phyloP scores from a whole-genome alignment of 2,888 invertebrate genomes.

The Dynastes tityus region DNA sequence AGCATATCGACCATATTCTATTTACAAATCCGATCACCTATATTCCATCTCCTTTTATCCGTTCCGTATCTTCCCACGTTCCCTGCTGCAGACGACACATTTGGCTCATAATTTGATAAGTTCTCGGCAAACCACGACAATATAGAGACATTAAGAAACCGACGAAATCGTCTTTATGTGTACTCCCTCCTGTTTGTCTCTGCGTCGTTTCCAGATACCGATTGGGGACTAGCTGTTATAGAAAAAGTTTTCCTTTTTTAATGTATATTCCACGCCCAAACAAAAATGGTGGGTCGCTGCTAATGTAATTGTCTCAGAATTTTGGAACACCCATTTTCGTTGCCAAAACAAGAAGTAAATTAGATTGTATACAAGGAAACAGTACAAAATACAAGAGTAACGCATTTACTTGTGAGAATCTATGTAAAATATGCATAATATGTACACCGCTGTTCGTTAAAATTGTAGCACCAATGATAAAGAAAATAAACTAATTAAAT shows the following conservation, averaged over 20 bases:
- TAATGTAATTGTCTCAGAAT: background rate
- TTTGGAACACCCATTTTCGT: slow-evolving; percentile 1
- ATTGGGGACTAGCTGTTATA: slow-evolving; percentile 25
- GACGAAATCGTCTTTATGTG: slow-evolving; percentile 48
- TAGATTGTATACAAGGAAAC: background rate
- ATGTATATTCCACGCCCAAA: background rate
- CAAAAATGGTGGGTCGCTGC: background rate
- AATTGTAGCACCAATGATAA: no score
- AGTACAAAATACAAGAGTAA: no score
- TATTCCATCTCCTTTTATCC: slow-evolving; percentile 8
- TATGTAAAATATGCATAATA: no score
- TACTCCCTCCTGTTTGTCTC: slow-evolving; percentile 32
- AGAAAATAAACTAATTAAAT: no score
- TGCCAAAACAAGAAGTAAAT: background rate
- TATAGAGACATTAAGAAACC: slow-evolving; percentile 52
- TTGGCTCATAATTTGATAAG: slow-evolving; percentile 50
- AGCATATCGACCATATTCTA: slow-evolving; percentile 17
- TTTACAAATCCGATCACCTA: slow-evolving; percentile 32
- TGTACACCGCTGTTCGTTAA: no score
- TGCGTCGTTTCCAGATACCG: slow-evolving; percentile 20
- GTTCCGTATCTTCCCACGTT: background rate
- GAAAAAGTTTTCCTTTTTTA: slow-evolving; percentile 29
- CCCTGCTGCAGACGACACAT: slow-evolving; percentile 47
- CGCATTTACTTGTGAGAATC: no score
- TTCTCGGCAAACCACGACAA: slow-evolving; percentile 41